These are phyloP conservation scores for Prinia subflava DNA, from an alignment of 2,113 vertebrate species.

Conservation along the genomic window DNA sequence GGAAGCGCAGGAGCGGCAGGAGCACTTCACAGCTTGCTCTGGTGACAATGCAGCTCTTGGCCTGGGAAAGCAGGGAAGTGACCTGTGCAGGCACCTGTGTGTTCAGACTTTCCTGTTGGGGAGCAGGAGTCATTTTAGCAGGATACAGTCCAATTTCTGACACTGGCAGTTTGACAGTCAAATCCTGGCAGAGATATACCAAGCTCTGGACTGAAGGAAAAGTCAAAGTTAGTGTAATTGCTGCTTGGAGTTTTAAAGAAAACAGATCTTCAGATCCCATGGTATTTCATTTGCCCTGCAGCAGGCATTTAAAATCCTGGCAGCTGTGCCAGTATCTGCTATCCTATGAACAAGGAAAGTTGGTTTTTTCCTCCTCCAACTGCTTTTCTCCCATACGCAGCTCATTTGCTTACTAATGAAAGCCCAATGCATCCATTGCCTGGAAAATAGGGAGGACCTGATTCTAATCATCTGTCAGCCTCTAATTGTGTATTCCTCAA, in stretches of 20 bases:
- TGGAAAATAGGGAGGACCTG: not conserved
- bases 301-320: not conserved
- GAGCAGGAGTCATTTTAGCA: not conserved
- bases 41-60: conserved; percentile 6
- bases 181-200: not conserved
- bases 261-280: not conserved
- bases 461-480: not conserved
- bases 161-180: not conserved
- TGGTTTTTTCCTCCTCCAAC: not conserved
- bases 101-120: conserved; percentile 34
- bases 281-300: not conserved
- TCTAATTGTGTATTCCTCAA: not conserved
- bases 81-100: conserved; percentile 58
- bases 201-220: not conserved
- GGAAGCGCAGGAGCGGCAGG: conserved; percentile 50
- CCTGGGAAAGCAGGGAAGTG: conserved; percentile 57
- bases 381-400: not conserved
- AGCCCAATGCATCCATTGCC: not conserved
- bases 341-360: not conserved
- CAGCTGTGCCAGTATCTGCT: not conserved
- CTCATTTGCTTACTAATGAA: not conserved
- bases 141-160: not conserved
- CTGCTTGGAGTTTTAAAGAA: not conserved
- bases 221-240: not conserved
- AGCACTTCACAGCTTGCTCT: conserved; percentile 27